phyloP scores from a whole-genome alignment of 2,888 invertebrate species.

The Epinotia demarniana region DNA sequence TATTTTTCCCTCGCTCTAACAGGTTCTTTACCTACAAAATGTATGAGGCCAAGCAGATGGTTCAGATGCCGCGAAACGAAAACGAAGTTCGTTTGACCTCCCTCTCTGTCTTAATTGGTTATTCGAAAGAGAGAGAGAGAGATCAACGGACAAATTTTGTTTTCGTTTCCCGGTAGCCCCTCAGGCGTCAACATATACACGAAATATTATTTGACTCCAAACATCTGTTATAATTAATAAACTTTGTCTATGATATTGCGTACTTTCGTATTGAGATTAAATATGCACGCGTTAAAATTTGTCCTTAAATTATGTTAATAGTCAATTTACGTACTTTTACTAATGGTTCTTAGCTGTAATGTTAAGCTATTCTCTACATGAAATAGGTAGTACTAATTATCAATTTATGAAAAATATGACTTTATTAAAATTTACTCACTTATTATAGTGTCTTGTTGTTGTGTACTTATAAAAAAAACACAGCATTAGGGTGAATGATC shows the following conservation, averaged over 20 bases:
- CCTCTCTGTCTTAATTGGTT: too few species aligned
- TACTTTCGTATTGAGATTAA: not conserved
- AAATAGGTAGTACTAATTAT: not conserved
- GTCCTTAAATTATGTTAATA: not conserved
- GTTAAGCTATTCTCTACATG: constrained; percentile 15
- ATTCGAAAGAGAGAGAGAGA: too few species aligned
- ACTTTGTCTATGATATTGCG: not conserved
- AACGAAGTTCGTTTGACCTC: too few species aligned
- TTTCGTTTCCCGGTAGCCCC: too few species aligned
- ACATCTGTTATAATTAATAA: not conserved
- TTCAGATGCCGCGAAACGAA: too few species aligned
- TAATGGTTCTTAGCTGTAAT: not conserved
- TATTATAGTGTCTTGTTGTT: not conserved
- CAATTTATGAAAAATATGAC: not conserved
- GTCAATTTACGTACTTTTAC: not conserved
- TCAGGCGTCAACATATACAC: not conserved
- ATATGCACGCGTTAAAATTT: constrained; percentile 3
- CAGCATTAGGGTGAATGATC: not conserved
- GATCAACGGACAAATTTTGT: too few species aligned
- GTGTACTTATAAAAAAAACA: not conserved
- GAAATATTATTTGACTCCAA: not conserved
- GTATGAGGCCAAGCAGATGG: too few species aligned
- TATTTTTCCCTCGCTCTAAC: too few species aligned
- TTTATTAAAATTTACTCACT: not conserved
- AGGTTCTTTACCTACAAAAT: too few species aligned